These are phyloP conservation scores for Prietella phreatophila DNA, from an alignment of 2,113 vertebrate genomes.

Conservation along the genomic window DNA sequence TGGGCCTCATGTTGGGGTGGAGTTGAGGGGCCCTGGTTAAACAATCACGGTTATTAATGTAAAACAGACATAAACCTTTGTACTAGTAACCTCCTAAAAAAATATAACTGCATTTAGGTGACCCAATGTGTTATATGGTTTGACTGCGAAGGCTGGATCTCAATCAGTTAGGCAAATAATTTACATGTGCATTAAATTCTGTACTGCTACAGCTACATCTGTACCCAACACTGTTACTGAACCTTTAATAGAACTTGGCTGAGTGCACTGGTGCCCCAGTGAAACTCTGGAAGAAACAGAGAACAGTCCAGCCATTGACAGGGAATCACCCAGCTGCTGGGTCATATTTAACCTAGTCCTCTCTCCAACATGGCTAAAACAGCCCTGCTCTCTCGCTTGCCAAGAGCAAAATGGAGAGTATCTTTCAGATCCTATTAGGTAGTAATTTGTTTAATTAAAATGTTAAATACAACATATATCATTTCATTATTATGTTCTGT, in stretches of 20 bases:
- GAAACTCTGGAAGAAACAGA: background rate
- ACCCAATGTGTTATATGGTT: background rate
- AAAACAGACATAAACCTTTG: slow-evolving; percentile 9
- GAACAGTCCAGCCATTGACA: slow-evolving; percentile 3
- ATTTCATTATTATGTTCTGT: background rate
- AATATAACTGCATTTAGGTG: background rate
- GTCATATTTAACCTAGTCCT: background rate
- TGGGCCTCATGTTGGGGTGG: background rate
- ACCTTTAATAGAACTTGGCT: slow-evolving; percentile 7
- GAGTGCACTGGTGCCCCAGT: background rate
- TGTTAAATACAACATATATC: background rate
- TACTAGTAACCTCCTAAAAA: background rate
- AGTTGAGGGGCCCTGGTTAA: slow-evolving; percentile 3
- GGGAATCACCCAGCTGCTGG: background rate
- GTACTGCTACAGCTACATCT: background rate
- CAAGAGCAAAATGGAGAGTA: background rate
- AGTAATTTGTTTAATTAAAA: background rate
- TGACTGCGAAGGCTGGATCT: background rate
- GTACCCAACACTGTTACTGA: background rate
- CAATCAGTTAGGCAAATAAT: background rate
- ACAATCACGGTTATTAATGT: slow-evolving; percentile 10
- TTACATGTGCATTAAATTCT: background rate
- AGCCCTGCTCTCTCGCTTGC: background rate
- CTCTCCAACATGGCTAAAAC: background rate
- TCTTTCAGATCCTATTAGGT: background rate